phyloP scores from a whole-genome alignment of 2,888 invertebrate species.

The Drosophila testacea region DNA sequence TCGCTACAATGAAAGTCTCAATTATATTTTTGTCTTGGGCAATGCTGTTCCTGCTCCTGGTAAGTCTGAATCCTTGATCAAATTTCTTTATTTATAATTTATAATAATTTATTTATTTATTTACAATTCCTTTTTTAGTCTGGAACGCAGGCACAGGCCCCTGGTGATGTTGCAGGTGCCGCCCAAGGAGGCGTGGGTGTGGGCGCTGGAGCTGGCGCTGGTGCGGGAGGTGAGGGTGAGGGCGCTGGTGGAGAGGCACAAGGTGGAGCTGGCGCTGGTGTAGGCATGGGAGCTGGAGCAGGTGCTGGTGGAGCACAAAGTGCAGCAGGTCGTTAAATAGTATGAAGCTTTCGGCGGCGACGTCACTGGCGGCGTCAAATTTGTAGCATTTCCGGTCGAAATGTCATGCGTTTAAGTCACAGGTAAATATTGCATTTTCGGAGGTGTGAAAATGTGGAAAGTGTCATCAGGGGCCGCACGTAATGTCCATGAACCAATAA shows the following conservation, averaged over 20 bases:
- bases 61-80: constrained; percentile 4
- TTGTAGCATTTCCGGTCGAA: constrained; percentile 32
- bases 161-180: constrained; percentile 16
- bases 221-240: constrained; percentile 15
- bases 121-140: constrained; percentile 20
- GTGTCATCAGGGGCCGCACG: constrained; percentile 6
- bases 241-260: constrained; percentile 30
- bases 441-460: neutral
- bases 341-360: neutral
- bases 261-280: constrained; percentile 41
- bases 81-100: neutral
- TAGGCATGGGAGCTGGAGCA: constrained; percentile 42
- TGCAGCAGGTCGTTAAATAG: constrained; percentile 32
- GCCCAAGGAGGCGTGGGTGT: constrained; percentile 48
- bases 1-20: constrained; percentile 33
- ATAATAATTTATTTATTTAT: neutral
- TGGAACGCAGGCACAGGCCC: neutral
- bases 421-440: constrained; percentile 26
- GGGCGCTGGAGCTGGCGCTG: constrained; percentile 34
- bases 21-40: constrained; percentile 10
- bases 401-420: constrained; percentile 20
- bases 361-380: neutral
- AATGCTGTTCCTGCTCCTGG: constrained; percentile 33
- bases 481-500: constrained; percentile 4
- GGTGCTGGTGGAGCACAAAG: constrained; percentile 33